Percentiles rank a stretch among this genome's conserved stretches.
Evolutionary conservation across 2,888 invertebrate genomes (phyloP).

Genomic region (Rugalucina vietnamica): DNA sequence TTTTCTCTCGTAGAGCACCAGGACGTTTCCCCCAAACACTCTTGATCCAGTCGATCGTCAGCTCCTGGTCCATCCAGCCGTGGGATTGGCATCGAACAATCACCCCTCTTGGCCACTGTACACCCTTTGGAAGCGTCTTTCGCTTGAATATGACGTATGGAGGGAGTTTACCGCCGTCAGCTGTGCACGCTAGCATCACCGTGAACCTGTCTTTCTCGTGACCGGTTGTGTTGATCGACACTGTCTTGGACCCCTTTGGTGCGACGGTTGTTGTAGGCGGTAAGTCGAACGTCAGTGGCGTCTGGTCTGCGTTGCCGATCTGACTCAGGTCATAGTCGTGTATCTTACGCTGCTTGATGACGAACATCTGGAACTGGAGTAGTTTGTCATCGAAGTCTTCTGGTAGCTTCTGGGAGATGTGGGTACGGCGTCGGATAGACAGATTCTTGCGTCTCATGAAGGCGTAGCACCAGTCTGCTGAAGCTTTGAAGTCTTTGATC

Average conservation of each 20-base stretch:
- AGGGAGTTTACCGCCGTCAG: slow-evolving; percentile 40
- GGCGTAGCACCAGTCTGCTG: slow-evolving; percentile 9
- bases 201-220: slow-evolving; percentile 38
- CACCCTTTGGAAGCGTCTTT: slow-evolving; percentile 29
- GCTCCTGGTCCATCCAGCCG: slow-evolving; percentile 36
- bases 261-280: slow-evolving; percentile 19
- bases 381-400: slow-evolving; percentile 36
- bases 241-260: neutral
- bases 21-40: slow-evolving; percentile 33
- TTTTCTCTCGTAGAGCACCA: neutral
- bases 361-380: neutral
- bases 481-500: slow-evolving; percentile 15
- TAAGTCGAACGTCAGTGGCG: slow-evolving; percentile 40
- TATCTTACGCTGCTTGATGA: neutral
- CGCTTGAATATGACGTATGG: slow-evolving; percentile 36
- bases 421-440: slow-evolving; percentile 32
- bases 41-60: slow-evolving; percentile 35
- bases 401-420: slow-evolving; percentile 35
- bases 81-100: slow-evolving; percentile 18
- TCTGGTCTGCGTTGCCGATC: slow-evolving; percentile 50
- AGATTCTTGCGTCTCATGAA: slow-evolving; percentile 19
- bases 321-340: neutral
- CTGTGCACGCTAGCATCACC: slow-evolving; percentile 32
- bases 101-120: slow-evolving; percentile 10
- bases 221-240: slow-evolving; percentile 33